These are phyloP conservation scores for Scarus forsteni DNA, from an alignment of 2,797 vertebrate species.

Conservation along the genomic window DNA sequence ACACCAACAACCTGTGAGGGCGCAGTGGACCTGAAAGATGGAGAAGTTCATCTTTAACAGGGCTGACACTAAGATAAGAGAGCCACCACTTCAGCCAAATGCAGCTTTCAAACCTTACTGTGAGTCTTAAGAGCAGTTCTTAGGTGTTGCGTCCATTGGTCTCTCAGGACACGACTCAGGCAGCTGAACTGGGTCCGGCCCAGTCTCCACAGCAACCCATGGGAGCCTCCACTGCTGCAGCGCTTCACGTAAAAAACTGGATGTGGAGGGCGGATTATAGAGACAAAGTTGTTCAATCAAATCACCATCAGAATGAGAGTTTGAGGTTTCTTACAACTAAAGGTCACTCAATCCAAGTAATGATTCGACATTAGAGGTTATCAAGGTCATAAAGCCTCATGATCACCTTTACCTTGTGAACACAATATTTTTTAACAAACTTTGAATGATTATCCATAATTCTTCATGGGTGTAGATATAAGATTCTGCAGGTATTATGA, in stretches of 20 bases:
- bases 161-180: constrained; percentile 79
- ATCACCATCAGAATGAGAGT: no score
- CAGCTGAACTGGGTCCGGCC: constrained; percentile 84
- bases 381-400: no score
- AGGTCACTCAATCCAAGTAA: no score
- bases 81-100: neutral
- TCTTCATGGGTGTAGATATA: no score
- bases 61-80: neutral
- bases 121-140: constrained; percentile 80
- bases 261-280: constrained; percentile 14
- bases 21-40: constrained; percentile 79
- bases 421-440: no score
- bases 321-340: no score
- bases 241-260: constrained; percentile 88
- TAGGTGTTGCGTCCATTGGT: constrained; percentile 85
- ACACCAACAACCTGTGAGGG: constrained; percentile 86
- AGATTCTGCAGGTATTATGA: no score
- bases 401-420: no score
- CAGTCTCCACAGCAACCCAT: constrained; percentile 82
- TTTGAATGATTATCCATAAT: no score
- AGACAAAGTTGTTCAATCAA: neutral
- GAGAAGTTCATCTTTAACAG: neutral
- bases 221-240: constrained; percentile 67
- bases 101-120: constrained; percentile 68
- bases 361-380: no score